These are phyloP conservation scores for Magallana nippona DNA, from an alignment of 2,888 invertebrate species.

Conservation along the genomic window DNA sequence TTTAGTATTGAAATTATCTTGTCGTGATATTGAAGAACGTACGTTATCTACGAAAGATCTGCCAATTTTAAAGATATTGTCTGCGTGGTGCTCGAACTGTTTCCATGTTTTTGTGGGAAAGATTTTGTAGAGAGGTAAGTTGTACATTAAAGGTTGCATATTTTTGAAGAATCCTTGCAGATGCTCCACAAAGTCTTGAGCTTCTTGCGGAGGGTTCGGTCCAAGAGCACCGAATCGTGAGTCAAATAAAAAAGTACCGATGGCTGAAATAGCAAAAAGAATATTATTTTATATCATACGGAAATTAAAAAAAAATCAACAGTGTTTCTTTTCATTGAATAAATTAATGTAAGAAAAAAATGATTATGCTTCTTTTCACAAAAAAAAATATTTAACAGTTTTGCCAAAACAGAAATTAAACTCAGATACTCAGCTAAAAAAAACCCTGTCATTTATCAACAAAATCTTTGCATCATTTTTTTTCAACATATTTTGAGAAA, in stretches of 20 bases:
- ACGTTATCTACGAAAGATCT: conserved; percentile 76
- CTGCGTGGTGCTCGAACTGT: conserved; percentile 72
- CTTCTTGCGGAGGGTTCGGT: conserved; percentile 64
- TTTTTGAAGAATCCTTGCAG: conserved; percentile 76
- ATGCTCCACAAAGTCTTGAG: conserved; percentile 76
- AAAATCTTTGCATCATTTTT: too few relatives aligned
- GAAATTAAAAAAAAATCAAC: too few relatives aligned
- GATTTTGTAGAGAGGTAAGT: conserved; percentile 77
- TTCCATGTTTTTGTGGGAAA: conserved; percentile 76
- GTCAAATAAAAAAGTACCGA: conserved; percentile 78
- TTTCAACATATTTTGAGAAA: too few relatives aligned
- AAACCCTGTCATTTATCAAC: too few relatives aligned
- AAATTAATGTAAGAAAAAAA: too few relatives aligned
- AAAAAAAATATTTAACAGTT: too few relatives aligned
- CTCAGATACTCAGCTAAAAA: too few relatives aligned
- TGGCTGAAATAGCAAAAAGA: conserved; percentile 66
- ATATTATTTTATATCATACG: not conserved
- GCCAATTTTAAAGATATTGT: conserved; percentile 74
- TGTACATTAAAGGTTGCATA: conserved; percentile 79
- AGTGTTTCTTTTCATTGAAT: too few relatives aligned
- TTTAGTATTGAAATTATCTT: not conserved
- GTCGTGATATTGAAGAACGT: conserved; percentile 8
- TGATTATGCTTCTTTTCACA: too few relatives aligned
- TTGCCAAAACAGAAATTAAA: too few relatives aligned
- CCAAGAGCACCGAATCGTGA: conserved; percentile 77